These are phyloP conservation scores for Eupithecia abbreviata DNA, from an alignment of 2,888 invertebrate species.

Conservation along the genomic window DNA sequence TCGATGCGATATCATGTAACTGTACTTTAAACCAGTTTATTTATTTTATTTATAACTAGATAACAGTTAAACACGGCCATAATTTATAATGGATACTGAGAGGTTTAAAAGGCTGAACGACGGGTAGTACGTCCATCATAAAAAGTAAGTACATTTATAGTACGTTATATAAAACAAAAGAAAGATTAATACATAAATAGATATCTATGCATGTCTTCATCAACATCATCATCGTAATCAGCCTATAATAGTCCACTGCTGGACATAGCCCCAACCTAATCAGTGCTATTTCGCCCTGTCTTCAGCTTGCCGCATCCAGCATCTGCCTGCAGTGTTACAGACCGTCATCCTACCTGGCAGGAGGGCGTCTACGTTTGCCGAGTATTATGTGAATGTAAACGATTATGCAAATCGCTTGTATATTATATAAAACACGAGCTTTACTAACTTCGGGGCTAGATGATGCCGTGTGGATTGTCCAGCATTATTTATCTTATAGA, in stretches of 20 bases:
- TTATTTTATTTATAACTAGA: slow-evolving; percentile 26
- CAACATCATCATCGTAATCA: too few species aligned
- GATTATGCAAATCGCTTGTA: background rate
- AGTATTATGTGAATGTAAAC: background rate
- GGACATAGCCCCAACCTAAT: too few species aligned
- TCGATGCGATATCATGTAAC: background rate
- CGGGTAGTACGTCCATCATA: slow-evolving; percentile 40
- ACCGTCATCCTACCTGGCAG: too few species aligned
- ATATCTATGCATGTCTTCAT: background rate
- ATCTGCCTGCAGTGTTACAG: too few species aligned
- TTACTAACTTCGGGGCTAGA: background rate
- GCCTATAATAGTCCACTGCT: too few species aligned
- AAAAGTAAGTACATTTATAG: slow-evolving; percentile 31
- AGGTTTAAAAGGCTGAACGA: slow-evolving; percentile 64
- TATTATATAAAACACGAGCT: background rate
- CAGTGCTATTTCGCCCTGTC: too few species aligned
- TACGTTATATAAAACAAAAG: background rate
- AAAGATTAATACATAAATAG: background rate
- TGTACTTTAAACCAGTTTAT: background rate
- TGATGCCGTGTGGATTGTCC: background rate
- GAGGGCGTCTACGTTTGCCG: too few species aligned
- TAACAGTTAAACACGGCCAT: slow-evolving; percentile 60
- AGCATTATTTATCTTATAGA: background rate
- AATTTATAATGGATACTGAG: slow-evolving; percentile 73
- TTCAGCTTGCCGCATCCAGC: too few species aligned